Evolutionary conservation across 2,888 invertebrate genomes (phyloP), one percentile per base, ranked within the genome.

Genomic region (Apoda limacodes): DNA sequence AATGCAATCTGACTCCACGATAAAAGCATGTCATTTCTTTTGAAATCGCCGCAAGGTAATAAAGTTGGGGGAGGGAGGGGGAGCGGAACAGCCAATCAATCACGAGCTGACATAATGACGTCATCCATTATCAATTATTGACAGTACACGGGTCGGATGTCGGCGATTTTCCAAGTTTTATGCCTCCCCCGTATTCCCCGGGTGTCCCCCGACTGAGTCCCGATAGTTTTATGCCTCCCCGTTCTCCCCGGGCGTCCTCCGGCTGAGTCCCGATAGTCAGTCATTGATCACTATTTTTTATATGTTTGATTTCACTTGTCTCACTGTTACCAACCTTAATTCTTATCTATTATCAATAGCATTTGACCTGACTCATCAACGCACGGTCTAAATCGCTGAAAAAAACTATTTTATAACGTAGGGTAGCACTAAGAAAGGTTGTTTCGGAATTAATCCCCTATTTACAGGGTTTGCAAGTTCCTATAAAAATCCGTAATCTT

Each of bases 51-150:
- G 17, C 23, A 10, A 25, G 22, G 17, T 24, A 15, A 22, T 10
- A 24, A 7, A n/a, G 13, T n/a, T 25, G 3, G n/a, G 17, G 11
- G 7, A 15, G 14, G 25, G 17, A 14, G 46, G 36, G 32, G 34
- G 40, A 43, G 42, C 58, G 59, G 61, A 61, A 56, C 55, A 53
- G 46, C 64, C 65, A 71, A 78, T 78, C 76, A 70, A 76, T 78
- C 78, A 76, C 64, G 13, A 45, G 45, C 60, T 64, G 71, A 70
- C 70, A 62, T 70, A 68, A 74, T 75, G 71, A 70, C 74, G 72
- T 72, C 75, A 75, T 76, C 76, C 72, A 75, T 76, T 76, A 76
- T 74, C 76, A 76, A 78, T 78, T 75, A 76, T 74, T 72, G 75
- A 72, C 75, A 67, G 68, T 59, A 62, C 63, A 64, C 53, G 62